phyloP scores from a whole-genome alignment of 1,140 invertebrate species.

The Papilio machaon region DNA sequence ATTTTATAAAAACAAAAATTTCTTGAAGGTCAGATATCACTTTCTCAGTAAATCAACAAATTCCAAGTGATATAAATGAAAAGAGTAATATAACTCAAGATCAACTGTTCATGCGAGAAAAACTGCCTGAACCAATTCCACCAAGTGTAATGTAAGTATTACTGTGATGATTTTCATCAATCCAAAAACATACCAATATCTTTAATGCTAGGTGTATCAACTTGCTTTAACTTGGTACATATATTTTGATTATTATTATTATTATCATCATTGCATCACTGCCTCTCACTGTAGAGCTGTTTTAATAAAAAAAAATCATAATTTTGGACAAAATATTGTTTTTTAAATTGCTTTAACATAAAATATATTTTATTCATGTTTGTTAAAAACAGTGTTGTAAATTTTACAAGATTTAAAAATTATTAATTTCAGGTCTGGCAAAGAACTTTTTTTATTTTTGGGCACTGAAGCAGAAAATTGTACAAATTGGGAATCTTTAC shows the following conservation, averaged over 20 bases:
- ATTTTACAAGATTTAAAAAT: neutral
- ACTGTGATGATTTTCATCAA: neutral
- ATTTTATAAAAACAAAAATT: neutral
- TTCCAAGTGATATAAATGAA: neutral
- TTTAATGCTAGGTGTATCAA: neutral
- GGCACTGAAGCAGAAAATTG: constrained; percentile 44
- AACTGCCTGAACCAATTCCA: constrained; percentile 48
- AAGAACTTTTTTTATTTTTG: constrained; percentile 56
- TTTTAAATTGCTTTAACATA: too few species aligned
- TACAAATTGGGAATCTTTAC: constrained; percentile 49
- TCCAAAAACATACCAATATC: neutral
- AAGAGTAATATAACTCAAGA: neutral
- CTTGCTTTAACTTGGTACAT: neutral
- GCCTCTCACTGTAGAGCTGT: too few species aligned
- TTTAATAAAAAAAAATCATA: too few species aligned
- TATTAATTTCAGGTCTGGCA: constrained; percentile 49
- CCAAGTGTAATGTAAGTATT: constrained; percentile 49
- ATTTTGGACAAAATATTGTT: too few species aligned
- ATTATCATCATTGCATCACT: too few species aligned
- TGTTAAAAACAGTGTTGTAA: too few species aligned
- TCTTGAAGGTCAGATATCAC: neutral
- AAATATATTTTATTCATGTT: too few species aligned
- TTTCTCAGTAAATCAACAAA: neutral
- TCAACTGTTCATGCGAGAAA: neutral
- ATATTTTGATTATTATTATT: too few species aligned